Evolutionary conservation across 1,140 invertebrate species (phyloP).

Genomic region (Laodelphax striatellus): DNA sequence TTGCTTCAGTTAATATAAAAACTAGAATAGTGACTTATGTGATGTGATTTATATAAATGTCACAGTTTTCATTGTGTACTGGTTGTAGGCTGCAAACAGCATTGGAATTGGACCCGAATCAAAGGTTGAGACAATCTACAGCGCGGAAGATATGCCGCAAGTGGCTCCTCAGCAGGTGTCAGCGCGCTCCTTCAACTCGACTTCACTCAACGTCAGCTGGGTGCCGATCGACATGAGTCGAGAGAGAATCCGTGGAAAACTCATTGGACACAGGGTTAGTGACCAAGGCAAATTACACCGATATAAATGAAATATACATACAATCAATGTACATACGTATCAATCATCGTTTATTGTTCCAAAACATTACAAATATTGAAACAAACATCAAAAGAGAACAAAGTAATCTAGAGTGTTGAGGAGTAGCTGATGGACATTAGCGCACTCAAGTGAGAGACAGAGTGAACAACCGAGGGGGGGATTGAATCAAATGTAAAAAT

Average conservation of each 20-base stretch:
- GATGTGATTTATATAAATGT: constrained; percentile 7
- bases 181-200: constrained; percentile 74
- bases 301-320: no score
- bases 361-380: no score
- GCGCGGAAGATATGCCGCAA: constrained; percentile 91
- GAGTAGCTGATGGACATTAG: no score
- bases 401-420: no score
- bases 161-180: constrained; percentile 72
- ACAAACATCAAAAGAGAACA: no score
- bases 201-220: constrained; percentile 87
- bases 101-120: constrained; percentile 75
- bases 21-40: no score
- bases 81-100: constrained; percentile 60
- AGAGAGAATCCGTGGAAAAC: constrained; percentile 73
- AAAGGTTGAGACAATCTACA: constrained; percentile 62
- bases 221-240: constrained; percentile 71
- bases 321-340: no score
- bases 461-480: no score
- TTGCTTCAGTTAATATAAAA: no score
- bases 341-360: no score
- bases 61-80: not conserved
- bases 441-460: no score
- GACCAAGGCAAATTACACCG: not conserved
- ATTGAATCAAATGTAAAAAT: no score
- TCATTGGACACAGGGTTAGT: constrained; percentile 78